Conservation (phyloP, 2,888 invertebrate species). For the Tillus elongatus region DNA sequence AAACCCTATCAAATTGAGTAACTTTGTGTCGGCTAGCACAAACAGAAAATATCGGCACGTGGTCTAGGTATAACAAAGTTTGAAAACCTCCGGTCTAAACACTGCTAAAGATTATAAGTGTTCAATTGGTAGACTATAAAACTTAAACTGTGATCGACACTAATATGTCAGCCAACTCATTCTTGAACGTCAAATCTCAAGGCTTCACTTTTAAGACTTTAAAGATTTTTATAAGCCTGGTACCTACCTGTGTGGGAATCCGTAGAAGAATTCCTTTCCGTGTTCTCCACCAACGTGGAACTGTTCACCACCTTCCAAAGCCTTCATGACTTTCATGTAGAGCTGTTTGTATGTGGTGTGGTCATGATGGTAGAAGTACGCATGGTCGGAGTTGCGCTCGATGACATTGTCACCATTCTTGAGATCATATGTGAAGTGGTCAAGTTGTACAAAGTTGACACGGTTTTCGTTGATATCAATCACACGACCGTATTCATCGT, state of each 20-base stretch:
- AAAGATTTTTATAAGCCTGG: background rate
- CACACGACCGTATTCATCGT: constrained; percentile 48
- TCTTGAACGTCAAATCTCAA: background rate
- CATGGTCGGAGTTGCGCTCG: constrained; percentile 58
- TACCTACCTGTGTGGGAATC: constrained; percentile 57
- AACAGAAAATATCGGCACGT: too few relatives aligned
- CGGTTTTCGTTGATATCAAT: constrained; percentile 48
- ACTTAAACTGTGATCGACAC: background rate
- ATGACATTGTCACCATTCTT: constrained; percentile 57
- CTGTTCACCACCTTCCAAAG: too few relatives aligned
- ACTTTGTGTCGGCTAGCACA: too few relatives aligned
- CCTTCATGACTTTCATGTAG: constrained; percentile 52
- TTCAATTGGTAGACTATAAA: background rate
- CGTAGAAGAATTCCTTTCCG: constrained; percentile 47
- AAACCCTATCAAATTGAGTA: too few relatives aligned
- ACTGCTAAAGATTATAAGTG: too few relatives aligned
- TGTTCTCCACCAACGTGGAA: constrained; percentile 40
- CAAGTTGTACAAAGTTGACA: constrained; percentile 53
- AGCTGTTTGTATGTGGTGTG: constrained; percentile 55
- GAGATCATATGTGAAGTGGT: constrained; percentile 52
- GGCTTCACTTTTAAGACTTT: background rate
- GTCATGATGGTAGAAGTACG: constrained; percentile 54
- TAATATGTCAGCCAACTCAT: background rate
- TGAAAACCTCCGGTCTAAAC: too few relatives aligned
- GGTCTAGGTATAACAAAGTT: too few relatives aligned